Evolutionary conservation across 2,113 vertebrate species (phyloP), one percentile per base, ranked within the genome.

Genomic region (Corythaeola cristata): DNA sequence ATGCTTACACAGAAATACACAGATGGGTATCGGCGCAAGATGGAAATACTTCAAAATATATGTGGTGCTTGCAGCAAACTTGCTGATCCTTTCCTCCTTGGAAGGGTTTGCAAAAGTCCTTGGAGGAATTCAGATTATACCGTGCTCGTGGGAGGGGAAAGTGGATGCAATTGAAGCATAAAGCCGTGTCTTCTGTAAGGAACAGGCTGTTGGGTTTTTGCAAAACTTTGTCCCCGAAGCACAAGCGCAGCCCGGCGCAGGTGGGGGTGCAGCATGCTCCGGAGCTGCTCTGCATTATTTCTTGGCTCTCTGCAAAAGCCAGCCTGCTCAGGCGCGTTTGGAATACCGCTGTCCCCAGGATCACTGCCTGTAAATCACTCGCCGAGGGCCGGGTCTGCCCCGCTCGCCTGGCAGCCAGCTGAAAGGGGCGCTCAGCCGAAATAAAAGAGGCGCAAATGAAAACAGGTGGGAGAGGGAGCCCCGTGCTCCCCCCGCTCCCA

Each of bases 1-100:
- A 76, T 79, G 91, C 93, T 97, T 93, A 93, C 94, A 89, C 66
- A 95, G 91, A 97, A 96, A 96, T 96, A 96, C 94, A 88, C 87
- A 97, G 94, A 94, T 95, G 91, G 91, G 81, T 84, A 96, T 85
- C 5, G 2, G 66, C 1, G 1, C 81, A 91, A 68, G 89, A 93
- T 79, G 67, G 96, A 96, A 97, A 96, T 89, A 93, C 93, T 96
- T 87, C 89, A 87, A 96, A 96, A 95, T 92, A 96, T 16, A 37
- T 7, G 44, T 85, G 64, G 50, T 56, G 59, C 76, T 93, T 55
- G 28, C 68, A 78, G 90, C 80, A 96, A 96, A 94, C 60, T 89
- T 85, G 1, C 78, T 74, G 76, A 88, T 74, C 62, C 85, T 81
- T 84, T 73, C 41, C 78, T 85, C 85, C 45, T 71, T 83, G 85